These are phyloP conservation scores for Diabrotica virgifera DNA, from an alignment of 1,140 invertebrate genomes.

Conservation along the genomic window DNA sequence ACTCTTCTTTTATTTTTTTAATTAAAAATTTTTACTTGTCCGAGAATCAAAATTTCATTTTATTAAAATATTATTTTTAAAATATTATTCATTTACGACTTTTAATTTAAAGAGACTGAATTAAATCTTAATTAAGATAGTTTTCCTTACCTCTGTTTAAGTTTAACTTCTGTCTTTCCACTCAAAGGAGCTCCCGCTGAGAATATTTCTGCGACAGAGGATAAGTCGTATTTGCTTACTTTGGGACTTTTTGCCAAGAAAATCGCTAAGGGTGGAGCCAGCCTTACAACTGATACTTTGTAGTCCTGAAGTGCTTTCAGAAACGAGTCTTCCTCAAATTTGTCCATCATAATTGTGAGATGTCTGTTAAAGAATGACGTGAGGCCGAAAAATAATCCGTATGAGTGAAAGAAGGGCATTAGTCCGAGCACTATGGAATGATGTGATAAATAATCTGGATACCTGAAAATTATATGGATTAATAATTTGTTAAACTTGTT, in stretches of 20 bases:
- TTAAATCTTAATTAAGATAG: no score
- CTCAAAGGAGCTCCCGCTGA: conserved; percentile 51
- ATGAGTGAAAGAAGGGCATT: conserved; percentile 37
- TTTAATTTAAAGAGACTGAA: no score
- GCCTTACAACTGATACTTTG: conserved; percentile 13
- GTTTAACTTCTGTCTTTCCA: conserved; percentile 41
- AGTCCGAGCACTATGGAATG: conserved; percentile 23
- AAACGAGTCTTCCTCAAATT: conserved; percentile 57
- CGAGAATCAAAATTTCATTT: no score
- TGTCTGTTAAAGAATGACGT: conserved; percentile 17
- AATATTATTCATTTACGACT: no score
- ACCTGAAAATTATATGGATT: conserved; percentile 21
- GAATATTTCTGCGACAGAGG: conserved; percentile 44
- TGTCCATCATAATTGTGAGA: conserved; percentile 42
- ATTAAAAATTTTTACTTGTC: no score
- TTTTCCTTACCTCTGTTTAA: conserved; percentile 41
- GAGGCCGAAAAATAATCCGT: conserved; percentile 29
- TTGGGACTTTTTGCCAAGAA: conserved; percentile 31
- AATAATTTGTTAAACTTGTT: no score
- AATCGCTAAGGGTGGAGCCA: conserved; percentile 30
- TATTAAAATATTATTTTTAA: no score
- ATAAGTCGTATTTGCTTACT: conserved; percentile 46
- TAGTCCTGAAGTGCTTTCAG: conserved; percentile 27
- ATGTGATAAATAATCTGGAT: conserved; percentile 19
- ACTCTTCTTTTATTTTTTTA: no score